These are phyloP conservation scores for Telmatherina bonti DNA, from an alignment of 2,797 vertebrate species.

Conservation along the genomic window DNA sequence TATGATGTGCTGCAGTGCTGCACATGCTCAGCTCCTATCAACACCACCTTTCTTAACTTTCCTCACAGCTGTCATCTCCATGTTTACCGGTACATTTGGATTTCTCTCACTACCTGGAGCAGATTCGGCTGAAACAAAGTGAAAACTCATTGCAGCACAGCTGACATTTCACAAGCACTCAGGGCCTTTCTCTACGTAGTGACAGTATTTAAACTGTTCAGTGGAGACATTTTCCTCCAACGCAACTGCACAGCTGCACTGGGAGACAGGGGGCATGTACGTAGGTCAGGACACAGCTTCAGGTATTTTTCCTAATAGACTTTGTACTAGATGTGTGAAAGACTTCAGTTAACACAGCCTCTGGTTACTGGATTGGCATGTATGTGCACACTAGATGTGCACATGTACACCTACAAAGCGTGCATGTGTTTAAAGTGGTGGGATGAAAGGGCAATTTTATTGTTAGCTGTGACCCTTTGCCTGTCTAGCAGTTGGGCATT, in stretches of 20 bases:
- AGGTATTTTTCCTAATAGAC: conserved; percentile 69
- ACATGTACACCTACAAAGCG: conserved; percentile 13
- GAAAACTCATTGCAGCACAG: conserved; percentile 72
- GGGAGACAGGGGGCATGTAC: conserved; percentile 40
- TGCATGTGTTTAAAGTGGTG: conserved; percentile 29
- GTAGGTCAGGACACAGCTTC: conserved; percentile 60
- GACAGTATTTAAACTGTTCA: conserved; percentile 55
- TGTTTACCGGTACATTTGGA: conserved; percentile 18
- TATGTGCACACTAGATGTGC: conserved; percentile 19
- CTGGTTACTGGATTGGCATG: conserved; percentile 33
- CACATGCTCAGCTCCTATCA: background rate
- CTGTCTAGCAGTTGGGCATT: conserved; percentile 14
- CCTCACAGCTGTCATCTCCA: background rate
- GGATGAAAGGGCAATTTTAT: conserved; percentile 56
- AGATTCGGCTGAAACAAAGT: conserved; percentile 63
- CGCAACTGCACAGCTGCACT: conserved; percentile 48
- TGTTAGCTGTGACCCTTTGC: conserved; percentile 28
- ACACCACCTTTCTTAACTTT: conserved; percentile 2
- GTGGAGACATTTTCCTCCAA: conserved; percentile 53
- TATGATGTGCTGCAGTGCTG: background rate
- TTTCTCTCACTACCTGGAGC: conserved; percentile 54
- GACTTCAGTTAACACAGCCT: conserved; percentile 69
- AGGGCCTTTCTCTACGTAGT: conserved; percentile 50
- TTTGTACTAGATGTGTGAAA: conserved; percentile 74
- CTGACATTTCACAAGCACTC: conserved; percentile 76